phyloP scores from a whole-genome alignment of 2,797 vertebrate species.

The Premnoplex brunnescens region DNA sequence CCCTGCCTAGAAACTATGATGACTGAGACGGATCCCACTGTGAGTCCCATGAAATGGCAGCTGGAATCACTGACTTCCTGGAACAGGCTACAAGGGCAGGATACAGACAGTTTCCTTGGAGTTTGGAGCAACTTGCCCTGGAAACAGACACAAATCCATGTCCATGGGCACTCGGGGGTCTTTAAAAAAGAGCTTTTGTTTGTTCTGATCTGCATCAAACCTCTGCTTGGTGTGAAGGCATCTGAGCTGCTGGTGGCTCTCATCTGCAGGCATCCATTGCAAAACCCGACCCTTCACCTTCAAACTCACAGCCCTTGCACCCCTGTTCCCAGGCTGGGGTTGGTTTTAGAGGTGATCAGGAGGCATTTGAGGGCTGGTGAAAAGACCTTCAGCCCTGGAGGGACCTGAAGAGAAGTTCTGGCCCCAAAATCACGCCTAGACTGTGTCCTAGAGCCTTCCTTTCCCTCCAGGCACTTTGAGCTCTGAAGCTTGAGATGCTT shows the following conservation, averaged over 20 bases:
- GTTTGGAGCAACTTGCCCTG: background rate
- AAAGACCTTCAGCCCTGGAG: background rate
- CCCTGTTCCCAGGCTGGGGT: background rate
- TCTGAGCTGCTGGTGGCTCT: background rate
- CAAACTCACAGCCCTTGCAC: background rate
- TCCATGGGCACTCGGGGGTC: accelerated
- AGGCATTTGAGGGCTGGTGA: background rate
- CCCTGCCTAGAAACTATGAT: background rate
- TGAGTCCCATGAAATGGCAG: background rate
- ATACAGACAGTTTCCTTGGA: background rate
- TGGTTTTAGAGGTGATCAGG: background rate
- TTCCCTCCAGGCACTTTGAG: background rate
- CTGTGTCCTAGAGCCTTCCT: background rate
- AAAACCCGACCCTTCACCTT: background rate
- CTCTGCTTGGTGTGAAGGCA: background rate
- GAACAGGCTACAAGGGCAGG: background rate
- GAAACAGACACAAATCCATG: background rate
- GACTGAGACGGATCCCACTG: background rate
- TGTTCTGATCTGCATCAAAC: background rate
- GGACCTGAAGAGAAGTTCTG: background rate
- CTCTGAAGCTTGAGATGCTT: background rate
- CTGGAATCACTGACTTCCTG: background rate
- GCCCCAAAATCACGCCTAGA: background rate
- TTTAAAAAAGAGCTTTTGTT: background rate
- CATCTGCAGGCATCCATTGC: background rate